Evolutionary conservation across 2,797 vertebrate species (phyloP).

Genomic region (Phylloscopus collybita): DNA sequence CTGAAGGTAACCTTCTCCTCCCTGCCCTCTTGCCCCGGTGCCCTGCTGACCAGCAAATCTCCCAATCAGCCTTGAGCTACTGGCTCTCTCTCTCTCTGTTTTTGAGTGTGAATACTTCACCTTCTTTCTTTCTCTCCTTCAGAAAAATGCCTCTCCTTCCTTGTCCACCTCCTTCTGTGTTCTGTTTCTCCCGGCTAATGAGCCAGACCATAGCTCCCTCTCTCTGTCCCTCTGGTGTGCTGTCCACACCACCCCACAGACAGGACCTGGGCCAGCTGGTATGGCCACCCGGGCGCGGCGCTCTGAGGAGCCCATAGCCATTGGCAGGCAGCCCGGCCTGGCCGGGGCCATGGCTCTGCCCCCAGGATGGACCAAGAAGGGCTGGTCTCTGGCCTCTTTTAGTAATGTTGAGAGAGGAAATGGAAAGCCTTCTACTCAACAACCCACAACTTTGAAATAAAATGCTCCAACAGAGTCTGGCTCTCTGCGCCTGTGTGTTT

Average conservation of each 20-base stretch:
- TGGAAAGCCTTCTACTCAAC: background rate
- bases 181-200: slow-evolving; percentile 43
- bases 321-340: background rate
- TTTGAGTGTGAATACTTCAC: slow-evolving; percentile 63
- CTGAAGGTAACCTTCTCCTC: slow-evolving; percentile 87
- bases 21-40: background rate
- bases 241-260: slow-evolving; percentile 73
- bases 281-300: fast-evolving
- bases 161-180: slow-evolving; percentile 54
- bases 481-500: slow-evolving; percentile 65
- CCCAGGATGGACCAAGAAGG: background rate
- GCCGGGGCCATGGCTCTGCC: background rate
- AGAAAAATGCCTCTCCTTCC: slow-evolving; percentile 57
- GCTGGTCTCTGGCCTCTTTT: background rate
- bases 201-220: slow-evolving; percentile 27
- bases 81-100: slow-evolving; percentile 24
- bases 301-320: background rate
- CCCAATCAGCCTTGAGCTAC: background rate
- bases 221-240: slow-evolving; percentile 76
- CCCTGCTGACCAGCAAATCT: background rate
- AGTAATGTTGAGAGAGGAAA: background rate
- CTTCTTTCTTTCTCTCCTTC: slow-evolving; percentile 61
- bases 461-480: slow-evolving; percentile 68
- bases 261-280: background rate
- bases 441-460: slow-evolving; percentile 54